Evolutionary conservation across 2,888 invertebrate species (phyloP), one percentile per base, ranked within the genome.

Genomic region (Polia nebulosa): DNA sequence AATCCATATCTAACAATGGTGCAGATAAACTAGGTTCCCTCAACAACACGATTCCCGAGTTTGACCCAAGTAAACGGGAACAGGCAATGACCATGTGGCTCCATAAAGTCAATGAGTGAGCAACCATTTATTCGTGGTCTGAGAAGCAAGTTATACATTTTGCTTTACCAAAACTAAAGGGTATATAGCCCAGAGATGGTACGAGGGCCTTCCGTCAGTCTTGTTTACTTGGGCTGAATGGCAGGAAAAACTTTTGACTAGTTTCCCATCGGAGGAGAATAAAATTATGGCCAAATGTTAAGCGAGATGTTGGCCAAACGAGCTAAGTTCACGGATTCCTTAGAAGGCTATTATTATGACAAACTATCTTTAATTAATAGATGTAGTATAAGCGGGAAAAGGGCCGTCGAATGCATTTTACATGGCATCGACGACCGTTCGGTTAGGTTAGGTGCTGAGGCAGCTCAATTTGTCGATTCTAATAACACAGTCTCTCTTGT

Each of bases 31-130:
- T 53, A 25, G 53, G 53, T 8, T 53, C 56, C n/a, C 9, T 29
- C 8, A 57, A 36, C 29, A 57, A 57, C 29, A 57, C 56, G 3
- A 29, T 57, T n/a, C 52, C 62, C 2, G 63, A 63, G 27, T 55
- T 63, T 8, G 63, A 63, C 17, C 63, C 63, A 39, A 25, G 25
- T 36, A 56, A 44, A 55, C 20, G 32, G 15, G 63, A 63, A 20
- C 63, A 63, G 56, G 56, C 63, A 9, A 63, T 63, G 56, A 49
- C 36, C 0, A 55, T 63, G 53, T 55, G 63, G 60, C 39, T 39
- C 17, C 39, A 36, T 13, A 36, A 36, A 36, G 36, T 36, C 36
- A 36, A 36, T 36, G 36, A 60, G 15, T 60, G 60, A 2, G 60
- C 60, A 3, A 39, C 51, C 39, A 6, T n/a, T n/a, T n/a, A n/a